Conservation (phyloP, 2,113 vertebrate species). For the Bubo bubo region DNA sequence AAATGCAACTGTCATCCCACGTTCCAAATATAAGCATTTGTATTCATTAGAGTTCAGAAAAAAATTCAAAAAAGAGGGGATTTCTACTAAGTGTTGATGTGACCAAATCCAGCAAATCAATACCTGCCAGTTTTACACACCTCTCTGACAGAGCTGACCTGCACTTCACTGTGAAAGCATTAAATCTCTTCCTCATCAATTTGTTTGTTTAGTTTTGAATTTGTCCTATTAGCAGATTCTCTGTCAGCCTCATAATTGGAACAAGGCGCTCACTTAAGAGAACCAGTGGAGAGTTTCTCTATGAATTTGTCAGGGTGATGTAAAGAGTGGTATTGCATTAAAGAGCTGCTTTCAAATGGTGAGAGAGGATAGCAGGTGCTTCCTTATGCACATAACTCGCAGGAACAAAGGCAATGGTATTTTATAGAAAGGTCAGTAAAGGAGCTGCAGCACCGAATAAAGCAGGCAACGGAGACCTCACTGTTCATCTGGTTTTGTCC, state of each 20-base stretch:
- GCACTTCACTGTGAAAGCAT: neutral
- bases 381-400: neutral
- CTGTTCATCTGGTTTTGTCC: neutral
- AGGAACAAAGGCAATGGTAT: neutral
- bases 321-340: neutral
- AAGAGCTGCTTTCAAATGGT: neutral
- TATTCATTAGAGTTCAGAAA: neutral
- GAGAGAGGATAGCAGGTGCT: neutral
- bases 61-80: neutral
- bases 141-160: neutral
- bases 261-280: neutral
- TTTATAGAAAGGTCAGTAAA: neutral
- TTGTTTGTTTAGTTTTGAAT: constrained; percentile 42
- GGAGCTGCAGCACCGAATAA: neutral
- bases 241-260: constrained; percentile 40
- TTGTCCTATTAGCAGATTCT: constrained; percentile 31
- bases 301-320: neutral
- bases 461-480: neutral
- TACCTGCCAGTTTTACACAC: neutral
- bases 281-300: neutral
- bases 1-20: neutral
- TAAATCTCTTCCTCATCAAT: neutral
- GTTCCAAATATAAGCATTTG: neutral
- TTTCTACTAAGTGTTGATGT: neutral
- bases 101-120: neutral